Evolutionary conservation across 2,888 invertebrate genomes (phyloP), one percentile per base, ranked within the genome.

Genomic region (Danaus chrysippus): DNA sequence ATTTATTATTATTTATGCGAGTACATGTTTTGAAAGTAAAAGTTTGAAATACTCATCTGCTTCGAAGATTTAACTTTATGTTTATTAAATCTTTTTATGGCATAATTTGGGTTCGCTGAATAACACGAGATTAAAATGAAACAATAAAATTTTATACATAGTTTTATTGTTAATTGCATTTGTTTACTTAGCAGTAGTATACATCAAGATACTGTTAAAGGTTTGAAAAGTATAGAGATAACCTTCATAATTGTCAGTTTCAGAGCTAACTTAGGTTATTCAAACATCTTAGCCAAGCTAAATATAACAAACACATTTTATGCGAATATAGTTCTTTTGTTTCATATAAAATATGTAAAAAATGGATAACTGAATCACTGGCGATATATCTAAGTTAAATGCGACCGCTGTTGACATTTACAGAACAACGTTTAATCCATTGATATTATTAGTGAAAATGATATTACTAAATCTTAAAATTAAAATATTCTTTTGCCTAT

Each of bases 111-210:
- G 43, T 10, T 3, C 43, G 10, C 10, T 10, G 43, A 12, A 43
- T n/a, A n/a, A 43, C 5, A 43, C 10, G 17, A 9, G 12, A 10
- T 3, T 11, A 23, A 61, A 64, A 66, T 58, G 57, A 66, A 64
- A 66, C 52, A 13, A 10, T 43, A 15, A 42, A 57, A 55, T 55
- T 44, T 56, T 43, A 54, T 59, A 57, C 44, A 53, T 66, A 68
- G 70, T 73, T 75, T 82, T 81, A 81, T 76, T 78, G 77, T 84
- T 84, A 85, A 76, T 83, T 75, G 69, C 73, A 79, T 81, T 83
- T 78, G 76, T 76, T 81, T 76, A 76, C 76, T 76, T 79, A 78
- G 68, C 73, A 75, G 77, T 71, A 75, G 73, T 76, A 80, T 69
- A 78, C 63, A 71, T 68, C 70, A 69, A 71, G 66, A 60, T 34